Evolutionary conservation across 2,888 invertebrate genomes (phyloP), one percentile per base, ranked within the genome.

Genomic region (Celastrina argiolus): DNA sequence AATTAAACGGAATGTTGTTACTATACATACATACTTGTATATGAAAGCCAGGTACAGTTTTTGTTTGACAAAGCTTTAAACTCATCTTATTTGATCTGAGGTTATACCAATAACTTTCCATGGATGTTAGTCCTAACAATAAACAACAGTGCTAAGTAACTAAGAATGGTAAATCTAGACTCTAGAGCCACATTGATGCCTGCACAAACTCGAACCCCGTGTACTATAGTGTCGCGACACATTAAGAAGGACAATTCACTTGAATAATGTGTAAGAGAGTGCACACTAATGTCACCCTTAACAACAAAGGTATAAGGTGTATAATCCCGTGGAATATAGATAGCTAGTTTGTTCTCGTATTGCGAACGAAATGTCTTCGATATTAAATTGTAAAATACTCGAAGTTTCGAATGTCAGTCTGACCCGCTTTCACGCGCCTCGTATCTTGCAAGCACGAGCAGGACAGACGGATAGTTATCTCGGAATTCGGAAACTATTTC

Each of bases 201-300:
- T 66, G 42, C 59, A 59, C 66, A 66, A 66, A 59, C 61, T 45
- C 14, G 66, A 66, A 59, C 59, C 45, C 34, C 22, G 45, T 45
- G 42, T 61, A 61, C 45, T 61, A 66, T 66, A 22, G 66, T 66
- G 66, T 59, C 59, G 66, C 66, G 59, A 59, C 58, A 59, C 42
- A 59, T 59, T 66, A 66, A 66, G 66, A 59, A 66, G 66, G 66
- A 59, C 66, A 66, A 66, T 66, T 61, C 59, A 66, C 66, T 66
- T 66, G 66, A 66, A 45, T 61, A 66, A 66, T 66, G 59, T 59
- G 59, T 61, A 31, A 42, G 31, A 6, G 36, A n/a, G 22, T 42
- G 22, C 42, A 16, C 58, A 16, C 59, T 2, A 42, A 66, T 59
- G 12, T 66, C 42, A 1, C 28, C 34, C 34, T 31, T 65, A 36